These are phyloP conservation scores for Scelioninae gen. 1 DNA, from an alignment of 2,888 invertebrate species.

Conservation along the genomic window DNA sequence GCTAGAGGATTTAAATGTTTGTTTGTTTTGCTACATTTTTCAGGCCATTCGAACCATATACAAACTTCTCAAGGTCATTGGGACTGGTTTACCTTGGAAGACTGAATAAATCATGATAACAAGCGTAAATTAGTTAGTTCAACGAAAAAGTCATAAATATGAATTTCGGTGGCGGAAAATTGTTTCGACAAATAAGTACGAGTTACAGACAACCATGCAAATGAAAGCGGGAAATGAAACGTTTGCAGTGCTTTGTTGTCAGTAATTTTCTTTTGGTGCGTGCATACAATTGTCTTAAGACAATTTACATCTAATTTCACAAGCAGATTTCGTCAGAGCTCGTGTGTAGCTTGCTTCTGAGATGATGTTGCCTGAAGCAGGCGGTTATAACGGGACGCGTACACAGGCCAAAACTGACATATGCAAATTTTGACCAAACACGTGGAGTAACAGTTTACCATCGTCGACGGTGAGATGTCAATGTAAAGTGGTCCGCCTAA, in stretches of 20 bases:
- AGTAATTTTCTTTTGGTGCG: slow-evolving; percentile 56
- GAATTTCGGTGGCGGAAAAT: slow-evolving; percentile 29
- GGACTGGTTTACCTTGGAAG: no score
- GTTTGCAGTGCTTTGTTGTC: slow-evolving; percentile 59
- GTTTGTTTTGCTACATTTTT: slow-evolving; percentile 11
- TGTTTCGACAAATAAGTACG: slow-evolving; percentile 48
- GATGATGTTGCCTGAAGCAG: slow-evolving; percentile 62
- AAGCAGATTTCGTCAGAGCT: slow-evolving; percentile 60
- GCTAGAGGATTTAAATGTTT: slow-evolving; percentile 27
- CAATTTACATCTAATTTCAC: slow-evolving; percentile 71
- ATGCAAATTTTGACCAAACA: slow-evolving; percentile 84
- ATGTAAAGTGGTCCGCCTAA: slow-evolving; percentile 57
- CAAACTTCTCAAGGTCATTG: no score
- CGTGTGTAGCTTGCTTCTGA: slow-evolving; percentile 56
- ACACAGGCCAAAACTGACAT: slow-evolving; percentile 80
- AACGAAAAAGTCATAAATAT: slow-evolving; percentile 36
- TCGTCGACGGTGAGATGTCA: slow-evolving; percentile 64
- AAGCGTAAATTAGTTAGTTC: neutral
- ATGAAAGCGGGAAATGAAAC: slow-evolving; percentile 46
- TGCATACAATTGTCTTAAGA: slow-evolving; percentile 65
- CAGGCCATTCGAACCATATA: no score
- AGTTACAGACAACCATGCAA: slow-evolving; percentile 39
- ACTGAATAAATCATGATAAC: no score
- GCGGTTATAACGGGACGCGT: slow-evolving; percentile 73
- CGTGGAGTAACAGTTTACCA: slow-evolving; percentile 77